Evolutionary conservation across 2,113 vertebrate genomes (phyloP).

Genomic region (Echinops telfairi): DNA sequence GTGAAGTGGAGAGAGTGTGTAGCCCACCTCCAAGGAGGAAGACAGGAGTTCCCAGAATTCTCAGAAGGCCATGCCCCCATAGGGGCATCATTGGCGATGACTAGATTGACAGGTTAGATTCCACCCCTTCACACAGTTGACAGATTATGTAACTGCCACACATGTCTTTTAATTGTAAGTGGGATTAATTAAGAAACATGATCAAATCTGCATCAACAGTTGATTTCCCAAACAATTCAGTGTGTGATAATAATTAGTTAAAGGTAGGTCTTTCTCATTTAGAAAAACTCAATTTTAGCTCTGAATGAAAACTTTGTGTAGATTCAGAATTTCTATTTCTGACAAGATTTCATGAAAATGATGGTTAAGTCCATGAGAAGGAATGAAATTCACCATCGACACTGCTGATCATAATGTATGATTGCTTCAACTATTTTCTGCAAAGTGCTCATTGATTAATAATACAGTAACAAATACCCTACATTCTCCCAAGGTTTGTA

Average conservation of each 20-base stretch:
- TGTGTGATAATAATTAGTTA: neutral
- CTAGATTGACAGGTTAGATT: too few species aligned
- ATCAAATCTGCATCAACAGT: neutral
- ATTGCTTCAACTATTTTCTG: neutral
- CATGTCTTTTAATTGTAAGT: slow-evolving; percentile 33
- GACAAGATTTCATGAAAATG: neutral
- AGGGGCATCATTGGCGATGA: too few species aligned
- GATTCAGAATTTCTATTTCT: slow-evolving; percentile 10
- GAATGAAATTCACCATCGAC: neutral
- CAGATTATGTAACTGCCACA: too few species aligned
- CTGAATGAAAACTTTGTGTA: neutral
- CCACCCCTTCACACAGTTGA: too few species aligned
- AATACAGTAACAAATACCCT: too few species aligned
- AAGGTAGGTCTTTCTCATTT: neutral
- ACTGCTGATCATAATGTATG: neutral
- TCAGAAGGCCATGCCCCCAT: too few species aligned
- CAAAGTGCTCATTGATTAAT: too few species aligned
- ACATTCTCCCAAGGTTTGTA: slow-evolving; percentile 5
- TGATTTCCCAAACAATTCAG: neutral
- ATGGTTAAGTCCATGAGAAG: slow-evolving; percentile 2
- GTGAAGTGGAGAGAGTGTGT: too few species aligned
- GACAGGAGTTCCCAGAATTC: too few species aligned
- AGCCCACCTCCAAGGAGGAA: too few species aligned
- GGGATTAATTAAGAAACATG: slow-evolving; percentile 14
- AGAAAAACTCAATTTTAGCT: neutral